Percentiles rank a stretch among this genome's conserved stretches.
Conservation (phyloP, 2,797 vertebrate species). For the Ceryle rudis region DNA sequence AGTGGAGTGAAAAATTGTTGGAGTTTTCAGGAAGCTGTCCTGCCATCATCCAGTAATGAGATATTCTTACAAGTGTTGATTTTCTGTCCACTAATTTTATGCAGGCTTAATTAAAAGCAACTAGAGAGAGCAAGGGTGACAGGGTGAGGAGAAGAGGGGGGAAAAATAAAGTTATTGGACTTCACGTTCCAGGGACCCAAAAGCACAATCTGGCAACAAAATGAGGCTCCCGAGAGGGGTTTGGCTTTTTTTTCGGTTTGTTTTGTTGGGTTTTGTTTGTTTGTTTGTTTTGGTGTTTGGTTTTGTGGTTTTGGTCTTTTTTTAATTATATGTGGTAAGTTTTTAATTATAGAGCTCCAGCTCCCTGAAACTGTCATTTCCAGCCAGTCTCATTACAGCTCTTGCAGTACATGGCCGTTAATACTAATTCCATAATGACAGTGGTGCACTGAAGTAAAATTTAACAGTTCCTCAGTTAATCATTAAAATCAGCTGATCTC, state of each 20-base stretch:
- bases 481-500: constrained; percentile 77
- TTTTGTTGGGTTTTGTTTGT: too few species aligned
- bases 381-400: constrained; percentile 69
- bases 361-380: constrained; percentile 43
- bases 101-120: constrained; percentile 56
- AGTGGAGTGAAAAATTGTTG: not conserved
- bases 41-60: not conserved
- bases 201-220: constrained; percentile 24
- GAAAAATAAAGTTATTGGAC: not conserved
- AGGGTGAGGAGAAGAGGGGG: not conserved
- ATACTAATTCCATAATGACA: constrained; percentile 76
- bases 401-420: constrained; percentile 52
- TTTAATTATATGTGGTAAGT: constrained; percentile 7
- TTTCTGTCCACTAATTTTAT: constrained; percentile 54
- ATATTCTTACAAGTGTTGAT: constrained; percentile 39
- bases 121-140: not conserved
- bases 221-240: not conserved
- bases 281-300: too few species aligned
- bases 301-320: not conserved
- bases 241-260: not conserved
- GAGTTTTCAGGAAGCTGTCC: not conserved
- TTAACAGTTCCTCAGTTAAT: constrained; percentile 78
- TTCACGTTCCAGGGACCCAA: not conserved
- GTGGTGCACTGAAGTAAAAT: constrained; percentile 69
- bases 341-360: constrained; percentile 37